Conservation (phyloP, 2,888 invertebrate species). For the Lathronympha strigana region DNA sequence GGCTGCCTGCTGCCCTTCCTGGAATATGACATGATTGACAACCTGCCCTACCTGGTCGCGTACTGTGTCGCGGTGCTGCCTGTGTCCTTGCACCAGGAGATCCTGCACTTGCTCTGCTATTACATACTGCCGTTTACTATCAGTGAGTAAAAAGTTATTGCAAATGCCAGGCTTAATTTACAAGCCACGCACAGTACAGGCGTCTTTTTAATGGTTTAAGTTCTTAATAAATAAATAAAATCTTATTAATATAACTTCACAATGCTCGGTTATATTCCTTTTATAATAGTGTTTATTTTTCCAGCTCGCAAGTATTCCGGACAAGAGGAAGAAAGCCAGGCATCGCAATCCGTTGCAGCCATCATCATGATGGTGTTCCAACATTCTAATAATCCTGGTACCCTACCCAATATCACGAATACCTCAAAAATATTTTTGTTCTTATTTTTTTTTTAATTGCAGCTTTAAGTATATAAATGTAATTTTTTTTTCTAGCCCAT, state of each 20-base stretch:
- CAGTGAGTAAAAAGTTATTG: constrained; percentile 84
- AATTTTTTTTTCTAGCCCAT: constrained; percentile 86
- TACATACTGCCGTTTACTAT: constrained; percentile 98
- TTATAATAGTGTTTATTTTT: constrained; percentile 43
- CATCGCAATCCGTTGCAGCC: constrained; percentile 94
- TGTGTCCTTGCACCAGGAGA: constrained; percentile 94
- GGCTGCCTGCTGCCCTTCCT: constrained; percentile 98
- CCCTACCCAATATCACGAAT: too few species aligned
- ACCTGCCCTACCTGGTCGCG: constrained; percentile 96
- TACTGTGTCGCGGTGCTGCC: constrained; percentile 97
- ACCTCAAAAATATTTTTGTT: too few species aligned
- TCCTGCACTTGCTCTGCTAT: constrained; percentile 97
- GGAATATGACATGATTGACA: constrained; percentile 98
- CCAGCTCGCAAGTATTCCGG: constrained; percentile 88
- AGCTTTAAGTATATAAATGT: background rate
- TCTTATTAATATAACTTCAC: too few species aligned
- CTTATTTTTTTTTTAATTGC: too few species aligned
- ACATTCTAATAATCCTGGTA: constrained; percentile 96
- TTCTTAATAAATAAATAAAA: too few species aligned
- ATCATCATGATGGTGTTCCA: constrained; percentile 99
- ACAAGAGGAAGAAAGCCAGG: constrained; percentile 90
- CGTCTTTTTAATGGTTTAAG: too few species aligned
- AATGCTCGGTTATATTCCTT: too few species aligned
- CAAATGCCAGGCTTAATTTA: too few species aligned
- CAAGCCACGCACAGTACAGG: too few species aligned